A percentile compares a stretch with the other conserved stretches of the same genome.
These are phyloP conservation scores for Eupithecia insigniata DNA, from an alignment of 2,888 invertebrate genomes.

Conservation along the genomic window DNA sequence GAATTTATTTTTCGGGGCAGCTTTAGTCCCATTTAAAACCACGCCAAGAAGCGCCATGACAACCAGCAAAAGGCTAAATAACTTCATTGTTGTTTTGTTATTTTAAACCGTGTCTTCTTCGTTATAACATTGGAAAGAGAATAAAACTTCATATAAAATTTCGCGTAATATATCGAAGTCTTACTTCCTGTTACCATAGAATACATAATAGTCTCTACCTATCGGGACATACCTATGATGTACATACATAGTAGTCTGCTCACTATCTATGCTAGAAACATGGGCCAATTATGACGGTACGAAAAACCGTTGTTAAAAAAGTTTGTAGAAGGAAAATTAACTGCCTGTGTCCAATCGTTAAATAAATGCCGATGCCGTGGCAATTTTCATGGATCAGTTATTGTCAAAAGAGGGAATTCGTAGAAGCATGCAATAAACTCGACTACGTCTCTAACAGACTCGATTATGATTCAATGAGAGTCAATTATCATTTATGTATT, in stretches of 20 bases:
- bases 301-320: conserved; percentile 3
- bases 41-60: conserved; percentile 30
- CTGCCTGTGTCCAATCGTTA: neutral
- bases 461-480: no score
- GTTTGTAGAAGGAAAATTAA: neutral
- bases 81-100: conserved; percentile 29
- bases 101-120: neutral
- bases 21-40: conserved; percentile 27
- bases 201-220: neutral
- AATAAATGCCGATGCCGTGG: neutral
- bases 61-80: conserved; percentile 33
- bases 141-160: conserved; percentile 3
- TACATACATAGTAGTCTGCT: neutral
- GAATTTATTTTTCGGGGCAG: conserved; percentile 38
- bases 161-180: neutral
- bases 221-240: neutral
- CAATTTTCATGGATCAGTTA: neutral
- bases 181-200: conserved; percentile 1
- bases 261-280: neutral
- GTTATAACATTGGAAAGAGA: neutral
- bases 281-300: conserved; percentile 11
- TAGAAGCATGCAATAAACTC: neutral
- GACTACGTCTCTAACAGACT: neutral
- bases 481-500: neutral
- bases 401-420: neutral